A percentile compares a stretch with the other conserved stretches of the same genome.
Evolutionary conservation across 2,888 invertebrate species (phyloP).

Genomic region (Suillia variegata): DNA sequence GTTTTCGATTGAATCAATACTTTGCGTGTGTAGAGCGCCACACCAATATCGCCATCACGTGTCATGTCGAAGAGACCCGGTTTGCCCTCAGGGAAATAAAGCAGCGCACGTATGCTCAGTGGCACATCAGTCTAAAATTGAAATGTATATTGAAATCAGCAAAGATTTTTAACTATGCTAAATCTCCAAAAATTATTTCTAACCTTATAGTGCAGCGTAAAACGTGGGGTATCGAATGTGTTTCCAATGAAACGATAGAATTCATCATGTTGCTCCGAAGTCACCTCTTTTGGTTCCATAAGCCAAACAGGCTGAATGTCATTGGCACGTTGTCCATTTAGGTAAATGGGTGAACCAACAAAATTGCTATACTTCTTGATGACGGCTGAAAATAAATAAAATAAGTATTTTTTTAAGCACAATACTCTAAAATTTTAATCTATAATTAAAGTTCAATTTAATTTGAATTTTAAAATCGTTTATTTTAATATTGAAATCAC

Average conservation of each 20-base stretch:
- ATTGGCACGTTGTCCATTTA: conserved; percentile 89
- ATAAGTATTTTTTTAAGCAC: neutral
- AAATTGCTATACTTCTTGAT: conserved; percentile 98
- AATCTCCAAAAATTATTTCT: neutral
- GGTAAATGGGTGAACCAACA: conserved; percentile 88
- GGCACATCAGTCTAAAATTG: conserved; percentile 69
- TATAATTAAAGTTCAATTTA: too few relatives aligned
- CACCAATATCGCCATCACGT: conserved; percentile 81
- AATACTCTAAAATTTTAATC: neutral
- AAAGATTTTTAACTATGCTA: too few relatives aligned
- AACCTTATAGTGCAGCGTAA: conserved; percentile 84
- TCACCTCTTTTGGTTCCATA: conserved; percentile 86
- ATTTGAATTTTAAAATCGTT: neutral
- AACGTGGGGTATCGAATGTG: conserved; percentile 86
- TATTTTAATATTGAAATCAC: conserved; percentile 59
- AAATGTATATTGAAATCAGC: conserved; percentile 9
- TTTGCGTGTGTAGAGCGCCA: conserved; percentile 90
- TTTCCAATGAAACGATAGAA: conserved; percentile 91
- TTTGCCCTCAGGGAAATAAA: conserved; percentile 94
- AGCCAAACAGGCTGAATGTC: conserved; percentile 93
- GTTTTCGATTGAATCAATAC: conserved; percentile 91
- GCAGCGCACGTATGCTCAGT: conserved; percentile 83
- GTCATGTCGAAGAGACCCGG: conserved; percentile 91
- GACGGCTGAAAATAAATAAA: conserved; percentile 72
- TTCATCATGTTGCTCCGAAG: conserved; percentile 84